Evolutionary conservation across 2,113 vertebrate species (phyloP), one percentile per base, ranked within the genome.

Genomic region (Orcinus orca): DNA sequence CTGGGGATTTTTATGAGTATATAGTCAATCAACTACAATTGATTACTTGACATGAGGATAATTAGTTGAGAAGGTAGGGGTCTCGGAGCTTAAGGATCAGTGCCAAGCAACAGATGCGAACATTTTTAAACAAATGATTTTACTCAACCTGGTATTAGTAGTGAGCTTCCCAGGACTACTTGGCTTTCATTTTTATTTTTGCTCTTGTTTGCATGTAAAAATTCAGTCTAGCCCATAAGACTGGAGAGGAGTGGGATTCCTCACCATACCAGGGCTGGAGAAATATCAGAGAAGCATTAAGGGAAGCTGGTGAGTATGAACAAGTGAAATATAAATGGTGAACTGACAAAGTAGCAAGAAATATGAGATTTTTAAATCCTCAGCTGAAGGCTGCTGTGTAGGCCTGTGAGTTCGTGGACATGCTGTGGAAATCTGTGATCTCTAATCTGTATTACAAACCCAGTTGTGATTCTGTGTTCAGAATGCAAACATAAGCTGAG

Each of bases 61-160:
- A 97, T 96, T 95, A 95, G 81, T 84, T 82, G 80, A 62, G 36
- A 79, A 95, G 90, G 90, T 88, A 94, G 96, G 85, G 88, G 91
- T 87, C 95, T 96, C 92, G 88, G 73, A 93, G 58, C 62, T 96
- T 94, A 76, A 94, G 91, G 65, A 93, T 93, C 91, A 71, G 82
- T 67, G 91, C 95, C 90, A 96, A 94, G 95, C 93, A 96, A 96
- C 85, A 96, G 97, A 98, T 96, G 93, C 2, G 63, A 84, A 80
- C 88, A 81, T 76, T 96, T 96, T 96, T 88, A 97, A 96, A 96
- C 92, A 97, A 97, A 92, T 79, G 50, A 68, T 86, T 93, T 96
- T 80, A 94, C 79, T 79, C 95, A 95, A 93, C 55, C 84, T 38
- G 33, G 21, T 53, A 7, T 84, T 71, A 83, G 65, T 50, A 83